Evolutionary conservation across 2,113 vertebrate genomes (phyloP).

Genomic region (Saimiri boliviensis): DNA sequence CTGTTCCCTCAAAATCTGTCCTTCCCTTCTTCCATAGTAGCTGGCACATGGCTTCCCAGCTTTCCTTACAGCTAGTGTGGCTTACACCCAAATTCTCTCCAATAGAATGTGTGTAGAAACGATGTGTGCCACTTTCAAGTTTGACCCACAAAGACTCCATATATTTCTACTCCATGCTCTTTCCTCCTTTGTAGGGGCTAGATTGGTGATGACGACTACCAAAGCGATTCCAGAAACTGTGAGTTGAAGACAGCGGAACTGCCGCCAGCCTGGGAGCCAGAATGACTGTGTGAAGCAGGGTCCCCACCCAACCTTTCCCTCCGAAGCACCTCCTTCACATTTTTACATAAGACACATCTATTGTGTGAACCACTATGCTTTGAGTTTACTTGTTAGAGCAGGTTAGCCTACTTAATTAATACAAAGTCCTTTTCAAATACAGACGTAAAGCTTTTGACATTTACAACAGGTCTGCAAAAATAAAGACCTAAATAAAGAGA

Average conservation of each 20-base stretch:
- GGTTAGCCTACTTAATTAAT: not conserved
- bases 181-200: not conserved
- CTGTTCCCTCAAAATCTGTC: not conserved
- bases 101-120: not conserved
- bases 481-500: constrained; percentile 8
- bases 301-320: not conserved
- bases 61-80: constrained; percentile 37
- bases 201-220: not conserved
- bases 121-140: not conserved
- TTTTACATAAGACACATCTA: not conserved
- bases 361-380: not conserved
- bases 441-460: not conserved
- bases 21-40: not conserved
- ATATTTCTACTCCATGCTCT: not conserved
- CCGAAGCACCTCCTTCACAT: not conserved
- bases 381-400: not conserved
- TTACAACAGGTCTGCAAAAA: not conserved
- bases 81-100: not conserved
- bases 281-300: not conserved
- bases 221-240: not conserved
- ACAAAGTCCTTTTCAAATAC: not conserved
- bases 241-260: not conserved
- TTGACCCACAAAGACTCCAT: not conserved
- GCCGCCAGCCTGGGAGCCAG: not conserved
- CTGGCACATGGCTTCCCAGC: not conserved